phyloP scores from a whole-genome alignment of 2,797 vertebrate genomes.

The Enteromius anoplus region DNA sequence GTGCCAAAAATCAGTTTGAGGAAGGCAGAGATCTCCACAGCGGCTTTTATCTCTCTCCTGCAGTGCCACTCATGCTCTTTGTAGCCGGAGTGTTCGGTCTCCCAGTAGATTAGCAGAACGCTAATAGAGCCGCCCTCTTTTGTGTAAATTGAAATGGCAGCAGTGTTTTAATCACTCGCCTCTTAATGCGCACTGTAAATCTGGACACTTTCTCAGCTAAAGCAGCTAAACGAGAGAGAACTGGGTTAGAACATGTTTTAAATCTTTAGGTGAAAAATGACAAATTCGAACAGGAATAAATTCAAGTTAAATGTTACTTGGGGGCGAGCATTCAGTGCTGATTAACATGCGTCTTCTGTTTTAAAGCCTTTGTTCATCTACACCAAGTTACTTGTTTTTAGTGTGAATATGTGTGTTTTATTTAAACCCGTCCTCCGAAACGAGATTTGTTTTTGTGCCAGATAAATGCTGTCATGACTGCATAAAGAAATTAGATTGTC shows the following conservation, averaged over 20 bases:
- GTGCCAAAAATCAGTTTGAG: constrained; percentile 25
- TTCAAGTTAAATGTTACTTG: neutral
- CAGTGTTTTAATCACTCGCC: constrained; percentile 52
- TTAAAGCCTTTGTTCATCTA: neutral
- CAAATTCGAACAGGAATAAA: neutral
- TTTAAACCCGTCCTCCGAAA: neutral
- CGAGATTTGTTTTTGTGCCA: neutral
- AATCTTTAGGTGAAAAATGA: neutral
- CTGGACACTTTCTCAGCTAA: constrained; percentile 20
- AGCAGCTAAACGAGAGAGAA: neutral
- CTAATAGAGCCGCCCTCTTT: constrained; percentile 55
- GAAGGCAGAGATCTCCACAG: constrained; percentile 19
- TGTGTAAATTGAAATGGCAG: constrained; percentile 45
- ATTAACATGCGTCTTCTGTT: constrained; percentile 1
- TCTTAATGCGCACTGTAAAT: constrained; percentile 46
- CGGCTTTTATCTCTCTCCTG: constrained; percentile 43
- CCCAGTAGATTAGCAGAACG: constrained; percentile 54
- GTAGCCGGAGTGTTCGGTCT: constrained; percentile 42
- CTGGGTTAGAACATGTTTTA: neutral
- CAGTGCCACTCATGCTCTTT: constrained; percentile 47
- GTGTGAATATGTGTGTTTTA: constrained; percentile 1
- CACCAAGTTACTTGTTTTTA: neutral
- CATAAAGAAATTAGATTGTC: neutral
- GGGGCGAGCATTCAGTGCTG: neutral
- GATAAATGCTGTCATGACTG: constrained; percentile 14